Base-by-base conservation (phyloP, 2,113 vertebrate species). In the Sinocyclocheilus maitianheensis region DNA sequence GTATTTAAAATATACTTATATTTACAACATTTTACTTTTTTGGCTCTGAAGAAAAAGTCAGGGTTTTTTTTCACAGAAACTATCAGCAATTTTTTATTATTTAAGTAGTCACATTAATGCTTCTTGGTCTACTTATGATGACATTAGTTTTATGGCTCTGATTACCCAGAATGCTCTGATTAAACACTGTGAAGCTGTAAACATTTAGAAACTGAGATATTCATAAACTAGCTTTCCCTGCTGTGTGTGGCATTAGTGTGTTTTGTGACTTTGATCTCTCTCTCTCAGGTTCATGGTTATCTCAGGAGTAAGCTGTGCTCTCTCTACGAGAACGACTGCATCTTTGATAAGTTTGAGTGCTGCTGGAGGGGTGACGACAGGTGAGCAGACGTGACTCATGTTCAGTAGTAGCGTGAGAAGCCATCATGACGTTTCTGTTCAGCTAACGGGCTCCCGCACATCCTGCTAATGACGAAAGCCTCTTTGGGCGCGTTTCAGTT, bases 321-420 rank as follows among this genome's bases (percentile, higher is more conserved):
- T 0, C 95, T 99, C 20, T 99, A 99, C 88, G 98, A 99, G 94
- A 99, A 99, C 9, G 97, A 99, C 90, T 98, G 98, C 95, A 99
- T 99, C 93, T 99, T 99, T 89, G 98, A 99, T 94, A 99, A 99
- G 93, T 99, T 99, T 88, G 98, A 99, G 78, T 99, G 98, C 96
- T 98, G 97, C 85, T 99, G 98, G 97, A 98, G 97, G 83, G 97
- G 97, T 40, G 96, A 96, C 5, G 98, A 99, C 94, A 97, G 97
- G 98, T 96, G 94, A 79, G 83, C 5, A 26, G 51, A 53, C 1
- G 14, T 14, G 46, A 18, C 13, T 77, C 6, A 3, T n/a, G 30
- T 37, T 1, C 34, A 16, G 34, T 13, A 24, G 18, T 40, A 9
- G 22, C 6, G 4, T 48, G 37, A 74, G 20, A 53, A 51, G 13